A percentile compares a stretch with the other conserved stretches of the same genome.
phyloP scores from a whole-genome alignment of 2,888 invertebrate genomes.

The Leistus spinibarbis region DNA sequence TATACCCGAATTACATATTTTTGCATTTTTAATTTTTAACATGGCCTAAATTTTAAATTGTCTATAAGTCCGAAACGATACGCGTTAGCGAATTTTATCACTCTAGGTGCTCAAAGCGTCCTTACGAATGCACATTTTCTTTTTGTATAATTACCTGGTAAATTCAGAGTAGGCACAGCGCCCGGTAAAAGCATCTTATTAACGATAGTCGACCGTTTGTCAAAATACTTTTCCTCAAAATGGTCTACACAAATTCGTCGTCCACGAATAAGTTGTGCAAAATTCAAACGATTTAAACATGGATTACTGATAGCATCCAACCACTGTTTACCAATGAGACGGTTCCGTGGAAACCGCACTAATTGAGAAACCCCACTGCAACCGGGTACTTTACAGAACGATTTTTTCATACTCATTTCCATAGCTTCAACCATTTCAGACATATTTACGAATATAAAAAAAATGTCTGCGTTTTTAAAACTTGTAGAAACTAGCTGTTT shows the following conservation, averaged over 20 bases:
- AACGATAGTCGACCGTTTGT: neutral
- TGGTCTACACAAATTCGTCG: conserved; percentile 16
- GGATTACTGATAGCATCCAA: conserved; percentile 9
- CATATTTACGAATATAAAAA: neutral
- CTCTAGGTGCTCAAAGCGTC: too few relatives aligned
- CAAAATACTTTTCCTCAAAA: conserved; percentile 20
- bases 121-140: too few relatives aligned
- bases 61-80: too few relatives aligned
- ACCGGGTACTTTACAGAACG: conserved; percentile 10
- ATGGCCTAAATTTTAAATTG: too few relatives aligned
- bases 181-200: conserved; percentile 7
- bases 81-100: too few relatives aligned
- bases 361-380: conserved; percentile 13
- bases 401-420: neutral
- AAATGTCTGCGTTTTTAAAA: neutral
- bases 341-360: conserved; percentile 13
- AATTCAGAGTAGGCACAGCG: conserved; percentile 17
- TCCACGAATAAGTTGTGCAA: neutral
- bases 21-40: too few relatives aligned
- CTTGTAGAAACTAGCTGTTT: neutral
- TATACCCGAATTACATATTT: too few relatives aligned
- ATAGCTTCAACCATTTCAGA: neutral
- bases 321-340: conserved; percentile 12
- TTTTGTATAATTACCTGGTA: conserved; percentile 19
- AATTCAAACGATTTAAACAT: neutral